These are phyloP conservation scores for Probosciger aterrimus DNA, from an alignment of 2,113 vertebrate species.

Conservation along the genomic window DNA sequence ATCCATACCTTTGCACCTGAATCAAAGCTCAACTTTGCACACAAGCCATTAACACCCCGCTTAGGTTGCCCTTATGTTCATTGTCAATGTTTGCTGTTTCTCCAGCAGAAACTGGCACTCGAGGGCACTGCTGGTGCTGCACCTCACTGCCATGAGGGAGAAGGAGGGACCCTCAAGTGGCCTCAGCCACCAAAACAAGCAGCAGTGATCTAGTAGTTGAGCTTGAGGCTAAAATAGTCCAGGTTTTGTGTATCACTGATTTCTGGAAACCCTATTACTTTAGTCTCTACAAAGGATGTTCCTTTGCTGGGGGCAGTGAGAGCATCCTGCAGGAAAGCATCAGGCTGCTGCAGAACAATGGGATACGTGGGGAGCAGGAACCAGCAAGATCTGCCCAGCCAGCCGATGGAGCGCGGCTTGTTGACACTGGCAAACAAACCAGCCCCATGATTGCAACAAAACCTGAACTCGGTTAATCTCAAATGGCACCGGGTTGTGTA, in stretches of 20 bases:
- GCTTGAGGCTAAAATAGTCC: neutral
- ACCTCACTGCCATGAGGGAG: neutral
- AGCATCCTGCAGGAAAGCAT: neutral
- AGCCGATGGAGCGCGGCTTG: rapidly evolving
- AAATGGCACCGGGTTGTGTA: neutral
- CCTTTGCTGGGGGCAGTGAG: neutral
- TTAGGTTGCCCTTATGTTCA: neutral
- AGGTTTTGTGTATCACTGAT: no score
- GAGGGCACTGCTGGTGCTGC: neutral
- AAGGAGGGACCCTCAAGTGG: neutral
- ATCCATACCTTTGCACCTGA: neutral
- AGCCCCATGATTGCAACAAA: neutral
- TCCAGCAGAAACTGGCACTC: neutral
- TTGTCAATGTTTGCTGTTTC: neutral
- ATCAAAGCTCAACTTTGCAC: neutral
- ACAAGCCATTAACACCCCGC: neutral
- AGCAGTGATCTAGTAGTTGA: neutral
- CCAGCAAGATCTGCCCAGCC: neutral
- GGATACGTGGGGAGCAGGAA: neutral
- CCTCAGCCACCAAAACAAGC: neutral
- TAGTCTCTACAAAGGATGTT: neutral
- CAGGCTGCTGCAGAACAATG: neutral
- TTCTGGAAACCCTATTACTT: neutral
- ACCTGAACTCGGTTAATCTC: neutral
- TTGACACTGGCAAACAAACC: neutral